phyloP scores from a whole-genome alignment of 2,113 vertebrate genomes.

The Caracal caracal region DNA sequence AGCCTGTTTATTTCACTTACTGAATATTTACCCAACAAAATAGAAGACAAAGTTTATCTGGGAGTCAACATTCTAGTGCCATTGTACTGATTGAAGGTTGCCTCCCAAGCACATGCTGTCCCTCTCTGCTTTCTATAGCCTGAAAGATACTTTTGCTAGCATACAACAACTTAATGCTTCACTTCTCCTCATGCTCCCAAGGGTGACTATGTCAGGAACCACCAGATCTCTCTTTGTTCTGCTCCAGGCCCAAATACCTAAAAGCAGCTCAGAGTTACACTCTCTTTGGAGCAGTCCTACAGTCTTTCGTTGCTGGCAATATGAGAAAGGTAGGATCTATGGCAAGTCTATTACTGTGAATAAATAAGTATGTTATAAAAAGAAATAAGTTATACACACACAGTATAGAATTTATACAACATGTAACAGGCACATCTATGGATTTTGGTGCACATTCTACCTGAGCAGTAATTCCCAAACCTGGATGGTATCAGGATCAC shows the following conservation, averaged over 20 bases:
- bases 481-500: background rate
- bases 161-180: background rate
- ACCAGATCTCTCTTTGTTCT: background rate
- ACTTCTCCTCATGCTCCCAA: background rate
- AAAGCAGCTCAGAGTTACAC: constrained; percentile 36
- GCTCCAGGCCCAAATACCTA: background rate
- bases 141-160: background rate
- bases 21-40: constrained; percentile 28
- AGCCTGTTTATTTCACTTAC: background rate
- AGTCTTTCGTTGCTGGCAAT: constrained; percentile 9
- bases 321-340: constrained; percentile 4
- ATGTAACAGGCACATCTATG: background rate
- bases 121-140: background rate
- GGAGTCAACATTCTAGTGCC: background rate
- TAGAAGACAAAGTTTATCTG: background rate
- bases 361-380: background rate
- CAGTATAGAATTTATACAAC: background rate
- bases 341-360: constrained; percentile 18
- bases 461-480: background rate
- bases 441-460: background rate
- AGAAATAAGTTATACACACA: background rate
- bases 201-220: background rate
- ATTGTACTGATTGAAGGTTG: background rate
- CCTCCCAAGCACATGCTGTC: background rate
- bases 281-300: background rate